Conservation (phyloP, 2,888 invertebrate genomes). For the Tribolium freemani region DNA sequence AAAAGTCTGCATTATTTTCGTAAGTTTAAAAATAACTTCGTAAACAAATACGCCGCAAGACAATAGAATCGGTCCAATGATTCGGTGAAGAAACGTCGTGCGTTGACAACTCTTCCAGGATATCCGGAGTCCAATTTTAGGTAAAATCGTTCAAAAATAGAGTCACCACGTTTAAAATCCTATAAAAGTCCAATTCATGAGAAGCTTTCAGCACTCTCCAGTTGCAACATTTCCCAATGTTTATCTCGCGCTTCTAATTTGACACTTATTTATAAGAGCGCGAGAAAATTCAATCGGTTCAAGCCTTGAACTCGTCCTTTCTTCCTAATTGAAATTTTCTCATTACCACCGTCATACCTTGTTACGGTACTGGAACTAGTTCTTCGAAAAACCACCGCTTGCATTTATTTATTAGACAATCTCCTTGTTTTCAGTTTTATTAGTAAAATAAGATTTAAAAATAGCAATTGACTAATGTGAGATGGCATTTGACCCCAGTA, state of each 20-base stretch:
- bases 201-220: not conserved
- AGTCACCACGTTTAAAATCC: not conserved
- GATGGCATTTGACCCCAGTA: slow-evolving; percentile 41
- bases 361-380: not conserved
- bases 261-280: not conserved
- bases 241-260: not conserved
- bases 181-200: not conserved
- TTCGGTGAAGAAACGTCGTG: not conserved
- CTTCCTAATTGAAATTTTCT: not conserved
- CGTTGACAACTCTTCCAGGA: not conserved
- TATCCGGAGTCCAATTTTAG: not conserved
- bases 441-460: slow-evolving; percentile 27
- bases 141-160: not conserved
- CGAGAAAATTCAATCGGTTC: not conserved
- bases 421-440: not conserved
- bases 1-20: too few relatives aligned
- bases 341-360: not conserved
- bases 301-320: not conserved
- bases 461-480: slow-evolving; percentile 41
- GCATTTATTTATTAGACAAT: not conserved
- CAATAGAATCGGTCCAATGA: too few relatives aligned
- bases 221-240: not conserved
- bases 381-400: not conserved
- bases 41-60: too few relatives aligned
- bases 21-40: too few relatives aligned